Evolutionary conservation across 2,797 vertebrate species (phyloP).

Genomic region (Spinibarbus caldwelli): DNA sequence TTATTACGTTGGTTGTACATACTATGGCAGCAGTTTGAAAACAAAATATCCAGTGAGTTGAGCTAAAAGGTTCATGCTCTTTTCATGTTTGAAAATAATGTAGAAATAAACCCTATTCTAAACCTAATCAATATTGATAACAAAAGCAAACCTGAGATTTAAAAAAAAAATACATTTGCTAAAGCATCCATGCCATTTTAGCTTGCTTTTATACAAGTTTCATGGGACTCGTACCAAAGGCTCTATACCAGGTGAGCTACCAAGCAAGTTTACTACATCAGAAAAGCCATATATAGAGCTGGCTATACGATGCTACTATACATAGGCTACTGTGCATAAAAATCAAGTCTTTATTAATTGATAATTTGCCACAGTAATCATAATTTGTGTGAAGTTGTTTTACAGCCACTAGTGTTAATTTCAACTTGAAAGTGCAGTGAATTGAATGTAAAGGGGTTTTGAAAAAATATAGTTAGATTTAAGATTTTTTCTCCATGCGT

Average conservation of each 20-base stretch:
- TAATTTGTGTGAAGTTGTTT: not conserved
- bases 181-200: not conserved
- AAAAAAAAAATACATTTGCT: not conserved
- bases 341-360: not conserved
- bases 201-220: not conserved
- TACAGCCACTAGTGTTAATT: not conserved
- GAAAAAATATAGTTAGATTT: not conserved
- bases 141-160: not conserved
- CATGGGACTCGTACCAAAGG: not conserved
- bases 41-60: not conserved
- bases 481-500: not conserved
- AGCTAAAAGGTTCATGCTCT: not conserved
- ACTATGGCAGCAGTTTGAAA: not conserved
- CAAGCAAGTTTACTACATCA: not conserved
- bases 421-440: not conserved
- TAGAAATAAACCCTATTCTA: not conserved
- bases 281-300: not conserved
- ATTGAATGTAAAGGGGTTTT: not conserved
- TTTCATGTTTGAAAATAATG: not conserved
- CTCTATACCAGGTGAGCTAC: not conserved
- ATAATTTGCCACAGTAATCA: not conserved
- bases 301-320: not conserved
- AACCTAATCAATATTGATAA: not conserved
- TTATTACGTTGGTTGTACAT: not conserved
- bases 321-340: not conserved